phyloP scores from a whole-genome alignment of 2,888 invertebrate genomes.

The Protonemura montana region DNA sequence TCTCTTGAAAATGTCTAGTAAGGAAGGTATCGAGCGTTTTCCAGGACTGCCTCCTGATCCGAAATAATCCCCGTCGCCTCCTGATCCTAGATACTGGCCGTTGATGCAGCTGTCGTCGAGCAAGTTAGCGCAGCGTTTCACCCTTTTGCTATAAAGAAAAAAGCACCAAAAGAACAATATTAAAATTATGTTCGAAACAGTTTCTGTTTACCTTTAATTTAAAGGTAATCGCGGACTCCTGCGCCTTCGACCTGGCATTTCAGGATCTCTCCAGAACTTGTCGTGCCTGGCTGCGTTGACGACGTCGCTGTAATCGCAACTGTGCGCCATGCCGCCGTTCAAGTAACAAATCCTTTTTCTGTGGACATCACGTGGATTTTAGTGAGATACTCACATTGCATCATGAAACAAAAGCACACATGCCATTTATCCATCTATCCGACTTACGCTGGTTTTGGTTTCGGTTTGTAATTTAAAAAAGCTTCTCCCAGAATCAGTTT shows the following conservation, averaged over 20 bases:
- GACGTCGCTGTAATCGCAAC: conserved; percentile 57
- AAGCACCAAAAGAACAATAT: background rate
- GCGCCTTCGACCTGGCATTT: conserved; percentile 55
- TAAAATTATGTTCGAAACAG: background rate
- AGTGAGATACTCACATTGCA: background rate
- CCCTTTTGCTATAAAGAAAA: background rate
- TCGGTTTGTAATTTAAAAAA: background rate
- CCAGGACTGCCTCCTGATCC: conserved; percentile 43
- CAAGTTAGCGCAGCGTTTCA: conserved; percentile 43
- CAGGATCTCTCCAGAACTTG: conserved; percentile 54
- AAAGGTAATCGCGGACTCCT: background rate
- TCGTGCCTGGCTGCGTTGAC: conserved; percentile 55
- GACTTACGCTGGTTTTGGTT: background rate
- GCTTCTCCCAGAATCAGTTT: background rate
- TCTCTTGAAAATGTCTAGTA: conserved; percentile 13
- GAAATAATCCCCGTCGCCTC: conserved; percentile 45
- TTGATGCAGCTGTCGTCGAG: conserved; percentile 48
- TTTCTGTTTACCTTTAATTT: conserved; percentile 10
- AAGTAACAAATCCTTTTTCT: conserved; percentile 57
- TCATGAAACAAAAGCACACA: background rate
- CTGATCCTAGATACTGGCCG: conserved; percentile 45
- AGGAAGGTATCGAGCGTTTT: conserved; percentile 42
- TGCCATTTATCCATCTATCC: background rate
- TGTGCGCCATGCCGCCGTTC: conserved; percentile 57
- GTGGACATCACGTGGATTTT: conserved; percentile 42